A percentile compares a stretch with the other conserved stretches of the same genome.
These are phyloP conservation scores for Corythornis cristatus DNA, from an alignment of 2,113 vertebrate genomes.

Conservation along the genomic window DNA sequence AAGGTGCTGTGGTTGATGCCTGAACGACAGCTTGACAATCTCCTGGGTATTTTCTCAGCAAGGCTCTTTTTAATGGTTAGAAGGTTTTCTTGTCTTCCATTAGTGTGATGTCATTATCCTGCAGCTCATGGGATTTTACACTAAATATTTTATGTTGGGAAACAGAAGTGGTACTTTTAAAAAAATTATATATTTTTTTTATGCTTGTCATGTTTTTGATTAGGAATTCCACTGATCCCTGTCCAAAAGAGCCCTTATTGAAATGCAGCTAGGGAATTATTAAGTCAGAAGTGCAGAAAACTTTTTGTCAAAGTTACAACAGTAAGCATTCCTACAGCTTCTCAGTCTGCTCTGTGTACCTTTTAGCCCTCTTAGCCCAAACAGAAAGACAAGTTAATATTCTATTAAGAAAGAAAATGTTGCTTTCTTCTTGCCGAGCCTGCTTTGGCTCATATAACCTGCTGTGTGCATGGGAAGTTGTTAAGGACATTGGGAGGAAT, in stretches of 20 bases:
- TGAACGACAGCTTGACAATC: conserved; percentile 35
- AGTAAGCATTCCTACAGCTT: conserved; percentile 10
- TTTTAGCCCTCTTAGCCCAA: neutral
- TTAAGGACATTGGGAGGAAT: neutral
- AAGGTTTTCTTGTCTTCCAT: conserved; percentile 27
- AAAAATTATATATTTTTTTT: neutral
- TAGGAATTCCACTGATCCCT: conserved; percentile 54
- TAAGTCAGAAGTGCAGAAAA: conserved; percentile 27
- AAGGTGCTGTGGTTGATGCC: neutral
- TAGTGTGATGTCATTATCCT: conserved; percentile 43
- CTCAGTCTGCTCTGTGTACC: neutral
- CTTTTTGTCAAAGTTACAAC: conserved; percentile 3
- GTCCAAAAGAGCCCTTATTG: conserved; percentile 27
- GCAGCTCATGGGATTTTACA: conserved; percentile 16
- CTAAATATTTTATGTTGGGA: conserved; percentile 53
- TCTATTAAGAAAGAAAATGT: neutral
- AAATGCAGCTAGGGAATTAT: conserved; percentile 29
- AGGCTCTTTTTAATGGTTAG: conserved; percentile 54
- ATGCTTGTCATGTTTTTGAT: conserved; percentile 32
- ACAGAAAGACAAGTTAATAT: conserved; percentile 1
- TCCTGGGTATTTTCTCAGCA: conserved; percentile 19
- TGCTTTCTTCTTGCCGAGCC: neutral
- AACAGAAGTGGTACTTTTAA: neutral
- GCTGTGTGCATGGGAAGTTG: neutral
- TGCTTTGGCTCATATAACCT: neutral